These are phyloP conservation scores for Eidolon dupreanum DNA, from an alignment of 2,797 vertebrate genomes.

Conservation along the genomic window DNA sequence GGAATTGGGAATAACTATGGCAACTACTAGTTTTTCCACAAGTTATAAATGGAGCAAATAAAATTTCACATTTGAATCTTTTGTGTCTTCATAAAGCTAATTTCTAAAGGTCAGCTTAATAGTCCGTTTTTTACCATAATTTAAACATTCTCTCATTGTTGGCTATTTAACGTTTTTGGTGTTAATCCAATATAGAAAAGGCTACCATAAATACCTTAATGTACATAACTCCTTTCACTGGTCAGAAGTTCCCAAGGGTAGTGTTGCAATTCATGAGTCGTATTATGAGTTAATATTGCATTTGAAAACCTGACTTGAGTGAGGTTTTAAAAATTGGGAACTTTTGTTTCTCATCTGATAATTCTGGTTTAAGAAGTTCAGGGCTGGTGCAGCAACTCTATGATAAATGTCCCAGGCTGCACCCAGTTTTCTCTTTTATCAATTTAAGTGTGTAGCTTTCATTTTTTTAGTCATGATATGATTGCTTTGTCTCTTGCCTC, in stretches of 20 bases:
- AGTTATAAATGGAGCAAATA: neutral
- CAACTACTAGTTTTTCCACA: neutral
- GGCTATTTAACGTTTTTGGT: neutral
- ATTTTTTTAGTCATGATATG: neutral
- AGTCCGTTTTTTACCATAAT: neutral
- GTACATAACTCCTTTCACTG: neutral
- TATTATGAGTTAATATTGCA: neutral
- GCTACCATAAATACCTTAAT: neutral
- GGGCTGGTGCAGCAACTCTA: neutral
- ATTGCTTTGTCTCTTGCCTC: neutral
- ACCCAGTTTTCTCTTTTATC: neutral
- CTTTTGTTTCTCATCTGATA: conserved; percentile 8
- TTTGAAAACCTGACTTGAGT: neutral
- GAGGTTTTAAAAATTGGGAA: neutral
- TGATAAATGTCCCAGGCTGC: neutral
- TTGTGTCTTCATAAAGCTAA: neutral
- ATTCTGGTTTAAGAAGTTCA: neutral
- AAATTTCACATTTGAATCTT: neutral
- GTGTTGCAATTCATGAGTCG: neutral
- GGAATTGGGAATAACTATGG: neutral
- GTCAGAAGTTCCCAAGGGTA: neutral
- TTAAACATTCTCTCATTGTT: neutral
- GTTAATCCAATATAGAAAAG: neutral
- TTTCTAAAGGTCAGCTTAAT: neutral
- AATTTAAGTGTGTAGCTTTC: neutral